phyloP scores from a whole-genome alignment of 2,797 vertebrate species.

The Philypnodon macrostomus region DNA sequence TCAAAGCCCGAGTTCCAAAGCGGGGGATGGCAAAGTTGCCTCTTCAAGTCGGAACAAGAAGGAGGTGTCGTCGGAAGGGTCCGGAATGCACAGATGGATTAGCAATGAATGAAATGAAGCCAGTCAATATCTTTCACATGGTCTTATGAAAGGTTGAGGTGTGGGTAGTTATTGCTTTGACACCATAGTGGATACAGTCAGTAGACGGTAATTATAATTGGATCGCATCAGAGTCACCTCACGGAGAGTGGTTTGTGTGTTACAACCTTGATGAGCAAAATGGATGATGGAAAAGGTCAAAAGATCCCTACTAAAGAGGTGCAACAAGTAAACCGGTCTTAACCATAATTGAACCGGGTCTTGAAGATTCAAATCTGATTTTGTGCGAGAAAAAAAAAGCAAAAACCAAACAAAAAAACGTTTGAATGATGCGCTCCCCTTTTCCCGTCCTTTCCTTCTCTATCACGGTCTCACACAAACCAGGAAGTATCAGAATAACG shows the following conservation, averaged over 20 bases:
- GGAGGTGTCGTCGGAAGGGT: conserved; percentile 51
- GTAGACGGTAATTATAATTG: conserved; percentile 46
- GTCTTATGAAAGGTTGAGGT: conserved; percentile 55
- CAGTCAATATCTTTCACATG: conserved; percentile 28
- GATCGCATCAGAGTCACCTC: conserved; percentile 23
- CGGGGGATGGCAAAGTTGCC: conserved; percentile 35
- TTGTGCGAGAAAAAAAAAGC: too few species aligned
- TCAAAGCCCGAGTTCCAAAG: conserved; percentile 41
- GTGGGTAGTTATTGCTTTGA: conserved; percentile 47
- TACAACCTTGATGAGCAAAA: not conserved
- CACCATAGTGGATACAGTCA: conserved; percentile 33
- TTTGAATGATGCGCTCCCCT: too few species aligned
- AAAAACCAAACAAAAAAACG: too few species aligned
- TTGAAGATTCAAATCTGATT: too few species aligned
- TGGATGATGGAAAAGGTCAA: not conserved
- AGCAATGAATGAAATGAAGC: conserved; percentile 19
- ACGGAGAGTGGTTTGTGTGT: conserved; percentile 9
- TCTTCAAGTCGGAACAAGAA: conserved; percentile 49
- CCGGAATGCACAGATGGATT: conserved; percentile 49
- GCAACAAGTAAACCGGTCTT: not conserved
- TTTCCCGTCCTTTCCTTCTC: too few species aligned
- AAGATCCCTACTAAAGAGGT: not conserved
- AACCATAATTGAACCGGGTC: too few species aligned
- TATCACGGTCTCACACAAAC: too few species aligned
- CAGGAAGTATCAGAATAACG: too few species aligned